Evolutionary conservation across 2,888 invertebrate species (phyloP).

Genomic region (Drosophila mimetica): DNA sequence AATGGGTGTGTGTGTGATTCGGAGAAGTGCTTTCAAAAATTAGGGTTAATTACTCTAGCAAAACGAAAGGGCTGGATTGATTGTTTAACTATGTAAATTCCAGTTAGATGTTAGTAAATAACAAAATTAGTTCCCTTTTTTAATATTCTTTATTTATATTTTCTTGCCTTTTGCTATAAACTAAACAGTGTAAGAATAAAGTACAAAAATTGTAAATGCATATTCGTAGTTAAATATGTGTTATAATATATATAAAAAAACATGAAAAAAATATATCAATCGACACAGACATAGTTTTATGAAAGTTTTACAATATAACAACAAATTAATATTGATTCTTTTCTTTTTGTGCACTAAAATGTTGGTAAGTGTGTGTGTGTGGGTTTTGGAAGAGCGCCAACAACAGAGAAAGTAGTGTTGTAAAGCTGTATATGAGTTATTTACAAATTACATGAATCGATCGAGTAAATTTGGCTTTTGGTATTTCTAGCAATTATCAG

Average conservation of each 20-base stretch:
- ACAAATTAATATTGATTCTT: conserved; percentile 9
- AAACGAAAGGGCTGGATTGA: conserved; percentile 36
- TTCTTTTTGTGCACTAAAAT: conserved; percentile 14
- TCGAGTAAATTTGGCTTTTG: conserved; percentile 1
- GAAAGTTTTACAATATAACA: conserved; percentile 16
- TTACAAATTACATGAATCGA: neutral
- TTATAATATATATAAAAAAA: conserved; percentile 1
- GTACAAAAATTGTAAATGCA: conserved; percentile 25
- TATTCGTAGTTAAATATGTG: conserved; percentile 13
- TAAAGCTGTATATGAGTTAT: neutral
- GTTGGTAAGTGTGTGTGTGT: conserved; percentile 15
- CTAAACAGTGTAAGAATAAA: conserved; percentile 46
- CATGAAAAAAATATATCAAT: conserved; percentile 8
- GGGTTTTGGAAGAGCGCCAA: conserved; percentile 36
- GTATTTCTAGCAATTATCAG: neutral
- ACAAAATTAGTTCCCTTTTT: conserved; percentile 25
- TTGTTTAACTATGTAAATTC: conserved; percentile 65
- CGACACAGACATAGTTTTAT: neutral
- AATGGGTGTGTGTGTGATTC: conserved; percentile 22
- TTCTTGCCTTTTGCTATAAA: conserved; percentile 24
- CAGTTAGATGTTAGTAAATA: conserved; percentile 30
- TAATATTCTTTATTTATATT: conserved; percentile 9
- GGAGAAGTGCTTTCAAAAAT: conserved; percentile 28
- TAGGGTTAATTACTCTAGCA: conserved; percentile 57
- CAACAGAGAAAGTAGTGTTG: conserved; percentile 29